These are phyloP conservation scores for Chrysocyon brachyurus DNA, from an alignment of 2,797 vertebrate species.

Conservation along the genomic window DNA sequence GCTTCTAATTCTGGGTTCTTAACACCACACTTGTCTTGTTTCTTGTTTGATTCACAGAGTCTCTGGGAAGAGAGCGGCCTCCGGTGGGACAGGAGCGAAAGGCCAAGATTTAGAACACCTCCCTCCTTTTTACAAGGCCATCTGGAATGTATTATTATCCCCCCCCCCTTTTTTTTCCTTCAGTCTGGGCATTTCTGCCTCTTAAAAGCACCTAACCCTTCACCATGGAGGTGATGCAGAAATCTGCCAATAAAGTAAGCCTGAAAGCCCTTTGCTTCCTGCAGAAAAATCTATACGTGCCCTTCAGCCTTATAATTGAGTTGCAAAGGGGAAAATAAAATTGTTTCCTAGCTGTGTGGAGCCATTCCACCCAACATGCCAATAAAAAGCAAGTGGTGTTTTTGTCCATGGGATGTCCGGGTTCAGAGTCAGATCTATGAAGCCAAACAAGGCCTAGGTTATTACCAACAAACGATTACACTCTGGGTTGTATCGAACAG, in stretches of 20 bases:
- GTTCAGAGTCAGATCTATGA: slow-evolving; percentile 44
- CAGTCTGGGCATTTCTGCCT: background rate
- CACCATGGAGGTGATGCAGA: background rate
- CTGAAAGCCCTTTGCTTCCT: slow-evolving; percentile 67
- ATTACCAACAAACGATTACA: slow-evolving; percentile 74
- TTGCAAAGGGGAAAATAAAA: slow-evolving; percentile 76
- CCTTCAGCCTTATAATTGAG: slow-evolving; percentile 77
- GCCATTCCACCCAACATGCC: slow-evolving; percentile 65
- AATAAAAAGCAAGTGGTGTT: slow-evolving; percentile 78
- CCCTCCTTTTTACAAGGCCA: background rate
- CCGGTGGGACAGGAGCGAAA: background rate
- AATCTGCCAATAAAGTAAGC: slow-evolving; percentile 68
- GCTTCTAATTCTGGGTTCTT: background rate
- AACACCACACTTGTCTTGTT: background rate
- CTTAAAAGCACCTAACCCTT: slow-evolving; percentile 70
- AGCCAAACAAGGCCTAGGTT: slow-evolving; percentile 69
- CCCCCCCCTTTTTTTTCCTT: background rate
- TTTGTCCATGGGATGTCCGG: slow-evolving; percentile 35
- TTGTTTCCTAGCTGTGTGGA: slow-evolving; percentile 67
- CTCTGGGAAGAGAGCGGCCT: background rate
- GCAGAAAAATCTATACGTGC: slow-evolving; percentile 71
- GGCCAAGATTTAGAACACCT: background rate
- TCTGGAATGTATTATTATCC: background rate
- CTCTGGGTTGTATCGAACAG: slow-evolving; percentile 56
- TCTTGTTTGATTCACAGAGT: background rate